These are phyloP conservation scores for Pantherophis guttatus DNA, from an alignment of 2,113 vertebrate genomes.

Conservation along the genomic window DNA sequence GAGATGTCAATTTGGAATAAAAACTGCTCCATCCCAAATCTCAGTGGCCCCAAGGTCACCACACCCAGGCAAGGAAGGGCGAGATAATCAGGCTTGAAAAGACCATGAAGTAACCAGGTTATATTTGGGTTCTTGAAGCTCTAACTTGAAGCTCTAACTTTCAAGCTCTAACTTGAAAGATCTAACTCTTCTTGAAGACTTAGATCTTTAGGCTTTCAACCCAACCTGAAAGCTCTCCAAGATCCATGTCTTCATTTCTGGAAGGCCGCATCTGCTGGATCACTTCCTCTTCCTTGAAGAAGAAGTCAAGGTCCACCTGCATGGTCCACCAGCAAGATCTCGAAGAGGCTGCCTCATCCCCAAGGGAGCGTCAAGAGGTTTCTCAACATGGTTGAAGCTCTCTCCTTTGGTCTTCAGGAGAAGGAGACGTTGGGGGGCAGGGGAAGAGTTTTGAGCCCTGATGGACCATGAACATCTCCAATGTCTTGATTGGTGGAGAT, in stretches of 20 bases:
- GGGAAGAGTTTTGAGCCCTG: background rate
- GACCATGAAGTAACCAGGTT: background rate
- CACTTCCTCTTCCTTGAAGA: conserved; percentile 53
- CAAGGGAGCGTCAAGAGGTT: conserved; percentile 54
- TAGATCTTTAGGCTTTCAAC: conserved; percentile 44
- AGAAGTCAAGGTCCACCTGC: conserved; percentile 27
- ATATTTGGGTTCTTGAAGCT: background rate
- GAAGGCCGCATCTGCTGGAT: conserved; percentile 58
- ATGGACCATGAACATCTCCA: background rate
- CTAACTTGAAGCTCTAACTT: no score
- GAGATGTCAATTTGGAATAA: background rate
- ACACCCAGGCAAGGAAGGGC: background rate
- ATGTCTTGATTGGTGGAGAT: background rate
- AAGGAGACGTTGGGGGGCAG: conserved; percentile 17
- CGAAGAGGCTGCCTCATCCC: conserved; percentile 53
- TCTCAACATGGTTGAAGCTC: conserved; percentile 15
- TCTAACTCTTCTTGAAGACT: background rate
- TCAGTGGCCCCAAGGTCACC: background rate
- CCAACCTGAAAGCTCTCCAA: conserved; percentile 33
- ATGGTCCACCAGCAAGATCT: conserved; percentile 46
- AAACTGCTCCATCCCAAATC: background rate
- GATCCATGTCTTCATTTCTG: conserved; percentile 58
- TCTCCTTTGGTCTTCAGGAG: conserved; percentile 46
- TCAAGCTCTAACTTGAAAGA: background rate
- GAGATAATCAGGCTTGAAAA: background rate